A percentile compares a stretch with the other conserved stretches of the same genome.
These are phyloP conservation scores for Pachypsylla venusta DNA, from an alignment of 1,140 invertebrate species.

Conservation along the genomic window DNA sequence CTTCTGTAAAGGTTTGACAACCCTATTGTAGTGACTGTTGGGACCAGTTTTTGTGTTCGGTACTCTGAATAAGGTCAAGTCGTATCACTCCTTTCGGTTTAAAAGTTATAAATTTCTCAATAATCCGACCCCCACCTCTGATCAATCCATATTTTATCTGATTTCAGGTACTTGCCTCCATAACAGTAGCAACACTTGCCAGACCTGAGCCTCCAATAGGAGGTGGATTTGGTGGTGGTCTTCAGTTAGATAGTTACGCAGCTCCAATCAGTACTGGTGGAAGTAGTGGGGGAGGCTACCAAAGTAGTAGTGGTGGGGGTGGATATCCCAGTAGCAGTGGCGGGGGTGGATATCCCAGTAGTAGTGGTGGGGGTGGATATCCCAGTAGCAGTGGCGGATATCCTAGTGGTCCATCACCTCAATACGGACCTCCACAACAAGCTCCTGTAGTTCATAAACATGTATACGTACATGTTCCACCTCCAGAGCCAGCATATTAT, in stretches of 20 bases:
- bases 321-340: slow-evolving; percentile 22
- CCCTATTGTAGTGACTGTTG: no score
- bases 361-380: slow-evolving; percentile 19
- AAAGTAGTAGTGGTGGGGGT: slow-evolving; percentile 25
- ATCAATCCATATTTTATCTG: neutral
- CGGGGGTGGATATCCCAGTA: slow-evolving; percentile 9
- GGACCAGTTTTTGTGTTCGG: no score
- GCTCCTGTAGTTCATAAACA: slow-evolving; percentile 64
- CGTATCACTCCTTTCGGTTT: no score
- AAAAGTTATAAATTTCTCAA: no score
- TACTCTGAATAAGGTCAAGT: no score
- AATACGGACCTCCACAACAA: slow-evolving; percentile 55
- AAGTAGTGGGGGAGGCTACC: slow-evolving; percentile 19
- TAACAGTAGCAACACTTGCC: slow-evolving; percentile 20
- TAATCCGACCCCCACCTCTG: no score
- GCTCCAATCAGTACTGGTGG: slow-evolving; percentile 23
- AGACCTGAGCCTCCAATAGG: slow-evolving; percentile 22
- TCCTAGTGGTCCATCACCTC: slow-evolving; percentile 40
- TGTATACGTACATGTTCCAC: slow-evolving; percentile 72
- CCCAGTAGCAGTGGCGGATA: slow-evolving; percentile 32
- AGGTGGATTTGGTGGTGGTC: slow-evolving; percentile 15
- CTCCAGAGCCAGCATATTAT: slow-evolving; percentile 59
- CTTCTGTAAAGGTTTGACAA: no score
- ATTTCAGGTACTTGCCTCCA: slow-evolving; percentile 21
- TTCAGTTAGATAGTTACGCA: slow-evolving; percentile 25